Percentiles rank a stretch among this genome's conserved stretches.
phyloP scores from a whole-genome alignment of 2,797 vertebrate genomes.

The Sebastiscus albofasciatus region DNA sequence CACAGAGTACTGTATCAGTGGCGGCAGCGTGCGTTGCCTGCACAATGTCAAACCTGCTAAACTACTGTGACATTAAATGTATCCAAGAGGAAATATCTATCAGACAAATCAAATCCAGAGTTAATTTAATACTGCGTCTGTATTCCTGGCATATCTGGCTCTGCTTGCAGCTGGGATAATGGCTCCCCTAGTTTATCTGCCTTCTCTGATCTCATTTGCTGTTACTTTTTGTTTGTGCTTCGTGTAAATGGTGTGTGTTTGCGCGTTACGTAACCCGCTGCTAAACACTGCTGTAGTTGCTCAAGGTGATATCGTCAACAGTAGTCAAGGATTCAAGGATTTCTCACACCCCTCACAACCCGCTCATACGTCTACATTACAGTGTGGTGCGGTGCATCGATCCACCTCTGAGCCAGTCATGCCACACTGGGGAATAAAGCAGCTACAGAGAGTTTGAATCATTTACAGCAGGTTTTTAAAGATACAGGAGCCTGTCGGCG shows the following conservation, averaged over 20 bases:
- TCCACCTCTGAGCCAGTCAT: conserved; percentile 30
- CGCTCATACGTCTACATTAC: conserved; percentile 30
- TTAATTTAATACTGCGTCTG: conserved; percentile 76
- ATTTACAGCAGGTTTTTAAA: conserved; percentile 43
- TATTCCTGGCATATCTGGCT: conserved; percentile 79
- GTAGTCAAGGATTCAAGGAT: conserved; percentile 21
- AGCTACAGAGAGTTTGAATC: conserved; percentile 37
- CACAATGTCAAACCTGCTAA: conserved; percentile 55
- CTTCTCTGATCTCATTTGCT: conserved; percentile 76
- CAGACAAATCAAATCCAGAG: conserved; percentile 75
- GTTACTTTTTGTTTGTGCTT: conserved; percentile 55
- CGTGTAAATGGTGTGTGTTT: conserved; percentile 22
- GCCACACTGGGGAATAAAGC: conserved; percentile 26
- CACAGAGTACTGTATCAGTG: background rate
- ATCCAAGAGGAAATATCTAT: conserved; percentile 75
- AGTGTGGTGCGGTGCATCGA: conserved; percentile 15
- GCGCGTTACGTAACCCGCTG: conserved; percentile 51
- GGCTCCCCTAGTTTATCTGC: conserved; percentile 68
- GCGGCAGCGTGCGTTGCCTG: conserved; percentile 23
- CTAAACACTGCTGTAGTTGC: conserved; percentile 38
- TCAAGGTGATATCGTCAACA: conserved; percentile 56
- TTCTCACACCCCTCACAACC: conserved; percentile 41
- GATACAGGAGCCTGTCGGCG: background rate
- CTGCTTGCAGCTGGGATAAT: conserved; percentile 74
- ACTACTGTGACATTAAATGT: conserved; percentile 65